Base-by-base conservation (phyloP, 2,113 vertebrate genomes). In the Plecotus auritus region DNA sequence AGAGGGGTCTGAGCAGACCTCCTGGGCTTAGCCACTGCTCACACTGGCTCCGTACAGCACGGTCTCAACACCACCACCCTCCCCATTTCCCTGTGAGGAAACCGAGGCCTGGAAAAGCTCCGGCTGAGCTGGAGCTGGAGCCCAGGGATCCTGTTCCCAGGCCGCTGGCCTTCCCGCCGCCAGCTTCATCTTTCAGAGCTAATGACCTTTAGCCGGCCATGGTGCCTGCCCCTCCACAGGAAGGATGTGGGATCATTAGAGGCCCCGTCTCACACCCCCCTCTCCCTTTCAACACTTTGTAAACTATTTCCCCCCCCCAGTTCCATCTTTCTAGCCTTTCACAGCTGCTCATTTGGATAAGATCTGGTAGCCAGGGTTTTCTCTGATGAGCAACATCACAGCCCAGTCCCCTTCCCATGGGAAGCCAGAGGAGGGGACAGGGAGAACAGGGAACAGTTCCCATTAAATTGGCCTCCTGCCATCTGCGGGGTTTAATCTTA, bases 401-500 rank as follows among this genome's bases (percentile, higher is more conserved):
- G 96, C 77, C 80, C 18, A 28, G 93, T 42, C 45, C 56, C 77
- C 88, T 94, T 96, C 96, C 90, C 94, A 72, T 61, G 95, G 86
- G 95, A 97, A 51, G 88, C 92, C 42, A 32, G 94, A 85, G 96
- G 86, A 96, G 86, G 96, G 85, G 83, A 86, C 85, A 61, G 8
- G 42, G 90, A 88, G 85, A 84, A 85, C 81, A 93, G 90, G 92
- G 90, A 56, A 7, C 1, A 10, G 91, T 97, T 97, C 95, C 96
- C 94, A 97, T 97, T 95, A 97, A 95, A 91, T 76, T 97, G 93
- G 82, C 96, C 93, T 91, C 82, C 91, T 78, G 94, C 90, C 77
- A 95, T 97, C 95, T 94, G 67, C 35, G 51, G 95, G 96, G 95
- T 86, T 93, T 98, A 98, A 97, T 97, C 80, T 97, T 96, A 66